These are phyloP conservation scores for Halyomorpha halys DNA, from an alignment of 1,140 invertebrate genomes.

Conservation along the genomic window DNA sequence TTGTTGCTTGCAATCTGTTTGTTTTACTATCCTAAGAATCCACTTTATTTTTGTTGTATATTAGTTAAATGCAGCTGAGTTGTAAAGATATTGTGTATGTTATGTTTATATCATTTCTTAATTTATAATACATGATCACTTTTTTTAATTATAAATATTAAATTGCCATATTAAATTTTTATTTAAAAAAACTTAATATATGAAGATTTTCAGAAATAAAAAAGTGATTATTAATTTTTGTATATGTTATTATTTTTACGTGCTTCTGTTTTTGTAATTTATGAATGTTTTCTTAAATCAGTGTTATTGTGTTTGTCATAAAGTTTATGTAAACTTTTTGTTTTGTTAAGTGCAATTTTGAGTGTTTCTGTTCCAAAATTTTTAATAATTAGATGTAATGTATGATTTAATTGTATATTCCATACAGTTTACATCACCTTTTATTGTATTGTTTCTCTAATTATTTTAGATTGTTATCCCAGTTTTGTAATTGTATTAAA, in stretches of 20 bases:
- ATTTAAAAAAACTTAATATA: constrained; percentile 16
- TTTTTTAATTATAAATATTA: constrained; percentile 13
- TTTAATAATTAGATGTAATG: too few species aligned
- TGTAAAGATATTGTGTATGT: not conserved
- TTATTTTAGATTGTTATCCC: too few species aligned
- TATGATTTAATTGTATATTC: too few species aligned
- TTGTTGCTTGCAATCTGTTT: not conserved
- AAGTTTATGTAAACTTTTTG: too few species aligned
- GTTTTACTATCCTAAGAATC: not conserved
- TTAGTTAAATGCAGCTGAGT: constrained; percentile 1
- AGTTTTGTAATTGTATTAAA: too few species aligned
- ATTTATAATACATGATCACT: constrained; percentile 8
- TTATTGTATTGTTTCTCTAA: too few species aligned
- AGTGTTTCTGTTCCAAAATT: too few species aligned
- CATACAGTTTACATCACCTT: too few species aligned
- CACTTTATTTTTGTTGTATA: constrained; percentile 14
- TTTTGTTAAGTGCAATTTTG: too few species aligned
- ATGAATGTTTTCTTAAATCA: too few species aligned
- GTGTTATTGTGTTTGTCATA: too few species aligned
- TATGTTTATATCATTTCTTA: constrained; percentile 1
- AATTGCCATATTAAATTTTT: not conserved
- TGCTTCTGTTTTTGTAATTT: too few species aligned
- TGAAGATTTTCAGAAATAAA: not conserved
- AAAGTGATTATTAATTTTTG: not conserved
- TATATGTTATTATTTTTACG: constrained; percentile 1